A percentile compares a stretch with the other conserved stretches of the same genome.
Evolutionary conservation across 2,113 vertebrate genomes (phyloP).

Genomic region (Alligator mississippiensis): DNA sequence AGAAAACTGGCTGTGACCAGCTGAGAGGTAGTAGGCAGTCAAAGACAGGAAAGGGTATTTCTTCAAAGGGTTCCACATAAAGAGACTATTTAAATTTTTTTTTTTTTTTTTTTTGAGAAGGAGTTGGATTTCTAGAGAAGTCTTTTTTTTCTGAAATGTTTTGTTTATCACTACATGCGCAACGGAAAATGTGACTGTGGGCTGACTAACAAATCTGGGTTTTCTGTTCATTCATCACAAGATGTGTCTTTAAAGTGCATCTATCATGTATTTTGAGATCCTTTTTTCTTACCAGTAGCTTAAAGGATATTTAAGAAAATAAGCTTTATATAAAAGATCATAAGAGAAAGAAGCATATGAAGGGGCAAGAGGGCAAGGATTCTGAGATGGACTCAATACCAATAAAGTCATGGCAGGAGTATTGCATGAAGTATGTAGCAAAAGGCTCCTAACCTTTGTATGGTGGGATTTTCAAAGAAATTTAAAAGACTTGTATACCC

Average conservation of each 20-base stretch:
- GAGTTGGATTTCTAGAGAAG: background rate
- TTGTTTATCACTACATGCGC: conserved; percentile 60
- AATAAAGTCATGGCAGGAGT: background rate
- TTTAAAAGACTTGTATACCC: background rate
- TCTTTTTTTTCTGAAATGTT: background rate
- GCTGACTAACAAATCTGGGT: conserved; percentile 52
- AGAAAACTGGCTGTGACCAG: background rate
- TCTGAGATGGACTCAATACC: background rate
- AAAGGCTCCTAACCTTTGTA: background rate
- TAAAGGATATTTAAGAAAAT: background rate
- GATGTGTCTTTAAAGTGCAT: conserved; percentile 48
- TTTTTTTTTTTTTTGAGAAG: background rate
- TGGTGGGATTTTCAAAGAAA: background rate
- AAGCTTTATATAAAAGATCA: background rate
- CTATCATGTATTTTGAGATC: conserved; percentile 44
- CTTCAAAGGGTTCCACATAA: background rate
- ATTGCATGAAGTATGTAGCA: background rate
- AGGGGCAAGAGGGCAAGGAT: accelerated
- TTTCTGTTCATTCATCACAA: conserved; percentile 67
- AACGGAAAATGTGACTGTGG: conserved; percentile 70
- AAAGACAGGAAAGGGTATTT: background rate
- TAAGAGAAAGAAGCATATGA: background rate
- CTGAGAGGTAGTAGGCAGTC: background rate
- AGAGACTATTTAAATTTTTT: background rate
- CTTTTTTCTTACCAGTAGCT: conserved; percentile 7